Conservation (phyloP, 2,797 vertebrate species). For the Macropodus opercularis region DNA sequence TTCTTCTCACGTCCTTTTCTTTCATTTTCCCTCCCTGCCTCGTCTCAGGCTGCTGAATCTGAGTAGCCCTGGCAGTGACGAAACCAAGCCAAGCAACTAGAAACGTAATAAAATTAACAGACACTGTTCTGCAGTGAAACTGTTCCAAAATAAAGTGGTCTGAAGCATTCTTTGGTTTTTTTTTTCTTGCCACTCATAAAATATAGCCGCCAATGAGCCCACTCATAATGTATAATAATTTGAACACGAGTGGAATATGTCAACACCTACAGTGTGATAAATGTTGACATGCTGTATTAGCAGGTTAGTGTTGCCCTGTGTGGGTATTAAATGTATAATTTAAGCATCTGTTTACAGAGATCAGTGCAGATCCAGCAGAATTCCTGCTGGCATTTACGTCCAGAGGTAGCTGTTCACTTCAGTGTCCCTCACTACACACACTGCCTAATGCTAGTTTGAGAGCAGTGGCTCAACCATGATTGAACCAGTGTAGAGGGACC, state of each 20-base stretch:
- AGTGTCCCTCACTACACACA: conserved; percentile 17
- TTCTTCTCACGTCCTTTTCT: neutral
- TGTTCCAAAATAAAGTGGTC: conserved; percentile 53
- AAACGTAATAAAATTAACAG: conserved; percentile 1
- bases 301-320: neutral
- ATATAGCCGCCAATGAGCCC: neutral
- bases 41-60: conserved; percentile 42
- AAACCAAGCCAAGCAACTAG: neutral
- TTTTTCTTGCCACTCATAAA: neutral
- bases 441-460: conserved; percentile 4
- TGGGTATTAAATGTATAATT: conserved; percentile 22
- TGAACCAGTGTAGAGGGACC: conserved; percentile 12
- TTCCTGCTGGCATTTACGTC: conserved; percentile 36
- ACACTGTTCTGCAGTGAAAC: conserved; percentile 32
- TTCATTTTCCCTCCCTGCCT: neutral
- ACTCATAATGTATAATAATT: neutral
- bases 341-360: conserved; percentile 45
- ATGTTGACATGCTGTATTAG: conserved; percentile 1
- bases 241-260: neutral
- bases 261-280: too few relatives aligned
- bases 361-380: conserved; percentile 34
- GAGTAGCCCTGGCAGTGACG: conserved; percentile 29
- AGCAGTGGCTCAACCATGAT: conserved; percentile 26
- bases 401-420: conserved; percentile 2
- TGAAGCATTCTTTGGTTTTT: conserved; percentile 42